Conservation (phyloP, 2,113 vertebrate species). For the Laticauda laticaudata region DNA sequence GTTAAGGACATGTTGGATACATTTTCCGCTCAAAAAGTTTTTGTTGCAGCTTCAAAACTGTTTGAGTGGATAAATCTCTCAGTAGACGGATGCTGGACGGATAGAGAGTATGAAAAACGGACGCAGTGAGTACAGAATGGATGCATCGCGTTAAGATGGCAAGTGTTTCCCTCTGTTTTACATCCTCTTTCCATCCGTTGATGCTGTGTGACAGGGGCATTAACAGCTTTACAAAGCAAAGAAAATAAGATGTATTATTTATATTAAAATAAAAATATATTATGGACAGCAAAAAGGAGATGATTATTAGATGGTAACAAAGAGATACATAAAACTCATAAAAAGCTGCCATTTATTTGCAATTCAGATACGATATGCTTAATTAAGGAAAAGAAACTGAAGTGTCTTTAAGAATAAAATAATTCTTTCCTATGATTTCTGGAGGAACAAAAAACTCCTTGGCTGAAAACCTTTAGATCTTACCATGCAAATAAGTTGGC, state of each 20-base stretch:
- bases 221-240: not conserved
- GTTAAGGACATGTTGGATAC: too few species aligned
- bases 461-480: conserved; percentile 43
- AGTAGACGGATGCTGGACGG: too few species aligned
- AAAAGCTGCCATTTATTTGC: not conserved
- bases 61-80: too few species aligned
- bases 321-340: not conserved
- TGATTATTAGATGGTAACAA: not conserved
- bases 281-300: not conserved
- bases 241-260: not conserved
- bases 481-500: conserved; percentile 95
- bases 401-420: accelerated
- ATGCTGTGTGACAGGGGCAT: too few species aligned
- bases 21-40: too few species aligned
- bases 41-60: too few species aligned
- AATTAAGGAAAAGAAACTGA: not conserved
- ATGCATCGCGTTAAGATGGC: too few species aligned
- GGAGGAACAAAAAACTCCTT: not conserved
- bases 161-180: too few species aligned
- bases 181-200: too few species aligned
- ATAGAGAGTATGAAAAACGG: too few species aligned
- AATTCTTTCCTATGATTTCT: not conserved
- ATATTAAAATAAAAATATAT: not conserved
- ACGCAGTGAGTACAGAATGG: too few species aligned
- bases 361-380: not conserved